These are phyloP conservation scores for Nephrotoma flavescens DNA, from an alignment of 2,888 invertebrate genomes.

Conservation along the genomic window DNA sequence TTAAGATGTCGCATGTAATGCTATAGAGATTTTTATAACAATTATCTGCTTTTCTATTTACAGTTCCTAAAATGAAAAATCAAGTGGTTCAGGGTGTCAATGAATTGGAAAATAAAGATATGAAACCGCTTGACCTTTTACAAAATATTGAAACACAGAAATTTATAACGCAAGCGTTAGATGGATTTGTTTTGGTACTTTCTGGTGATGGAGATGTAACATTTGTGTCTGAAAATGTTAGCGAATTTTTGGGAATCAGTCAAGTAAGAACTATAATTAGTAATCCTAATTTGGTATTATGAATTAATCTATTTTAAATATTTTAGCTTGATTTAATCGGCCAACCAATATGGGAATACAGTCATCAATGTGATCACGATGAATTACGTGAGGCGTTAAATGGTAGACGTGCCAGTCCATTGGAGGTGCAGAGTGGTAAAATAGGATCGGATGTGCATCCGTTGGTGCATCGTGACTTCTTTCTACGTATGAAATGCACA, in stretches of 20 bases:
- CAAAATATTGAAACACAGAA: conserved; percentile 25
- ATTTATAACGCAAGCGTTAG: conserved; percentile 48
- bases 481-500: conserved; percentile 73
- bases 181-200: conserved; percentile 79
- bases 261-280: conserved; percentile 46
- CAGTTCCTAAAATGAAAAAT: conserved; percentile 10
- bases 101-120: conserved; percentile 11
- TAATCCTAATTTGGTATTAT: conserved; percentile 1
- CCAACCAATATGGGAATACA: conserved; percentile 84
- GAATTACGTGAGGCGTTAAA: conserved; percentile 58
- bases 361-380: conserved; percentile 90
- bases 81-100: background rate
- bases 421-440: conserved; percentile 4
- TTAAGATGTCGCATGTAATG: background rate
- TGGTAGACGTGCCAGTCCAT: conserved; percentile 19
- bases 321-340: conserved; percentile 91
- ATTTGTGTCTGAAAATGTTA: conserved; percentile 83
- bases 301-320: conserved; percentile 10
- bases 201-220: conserved; percentile 84
- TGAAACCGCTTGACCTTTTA: conserved; percentile 24
- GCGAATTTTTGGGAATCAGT: conserved; percentile 77
- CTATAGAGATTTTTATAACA: background rate
- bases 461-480: conserved; percentile 28
- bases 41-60: background rate
- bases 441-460: conserved; percentile 19